These are phyloP conservation scores for Octomys mimax DNA, from an alignment of 2,797 vertebrate species.

Conservation along the genomic window DNA sequence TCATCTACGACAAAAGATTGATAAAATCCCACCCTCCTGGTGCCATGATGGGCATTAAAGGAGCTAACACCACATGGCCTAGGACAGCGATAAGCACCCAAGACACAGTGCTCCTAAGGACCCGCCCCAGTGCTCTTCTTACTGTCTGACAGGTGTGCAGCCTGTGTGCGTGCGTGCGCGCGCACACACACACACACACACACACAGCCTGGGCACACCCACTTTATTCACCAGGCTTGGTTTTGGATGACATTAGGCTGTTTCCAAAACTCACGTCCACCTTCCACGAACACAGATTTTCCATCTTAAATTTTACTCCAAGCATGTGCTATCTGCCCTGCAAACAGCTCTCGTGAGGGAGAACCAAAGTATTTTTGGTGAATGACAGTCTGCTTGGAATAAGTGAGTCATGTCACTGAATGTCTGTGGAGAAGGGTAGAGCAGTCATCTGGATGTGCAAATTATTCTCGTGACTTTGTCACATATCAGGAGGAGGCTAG, in stretches of 20 bases:
- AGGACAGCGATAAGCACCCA: background rate
- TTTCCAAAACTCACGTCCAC: slow-evolving; percentile 54
- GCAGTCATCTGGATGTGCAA: slow-evolving; percentile 22
- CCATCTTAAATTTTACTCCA: slow-evolving; percentile 1
- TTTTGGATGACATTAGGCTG: slow-evolving; percentile 44
- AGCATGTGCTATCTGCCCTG: background rate
- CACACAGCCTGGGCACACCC: too few species aligned
- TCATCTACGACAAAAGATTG: background rate
- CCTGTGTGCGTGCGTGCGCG: too few species aligned
- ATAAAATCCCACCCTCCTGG: background rate
- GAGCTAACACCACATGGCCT: background rate
- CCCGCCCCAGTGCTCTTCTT: background rate
- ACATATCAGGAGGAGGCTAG: slow-evolving; percentile 47
- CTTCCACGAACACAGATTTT: slow-evolving; percentile 23
- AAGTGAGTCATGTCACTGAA: slow-evolving; percentile 3
- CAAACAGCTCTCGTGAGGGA: background rate
- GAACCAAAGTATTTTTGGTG: slow-evolving; percentile 34
- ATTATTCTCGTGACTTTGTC: slow-evolving; percentile 51
- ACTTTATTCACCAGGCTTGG: background rate
- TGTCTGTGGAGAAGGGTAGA: slow-evolving; percentile 24
- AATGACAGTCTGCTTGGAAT: slow-evolving; percentile 23
- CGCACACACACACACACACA: background rate
- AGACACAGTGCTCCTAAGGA: background rate
- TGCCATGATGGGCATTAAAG: background rate
- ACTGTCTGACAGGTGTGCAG: background rate